These are phyloP conservation scores for Paragorgia papillata DNA, from an alignment of 92 coral and sea anemone genomes.

Conservation along the genomic window DNA sequence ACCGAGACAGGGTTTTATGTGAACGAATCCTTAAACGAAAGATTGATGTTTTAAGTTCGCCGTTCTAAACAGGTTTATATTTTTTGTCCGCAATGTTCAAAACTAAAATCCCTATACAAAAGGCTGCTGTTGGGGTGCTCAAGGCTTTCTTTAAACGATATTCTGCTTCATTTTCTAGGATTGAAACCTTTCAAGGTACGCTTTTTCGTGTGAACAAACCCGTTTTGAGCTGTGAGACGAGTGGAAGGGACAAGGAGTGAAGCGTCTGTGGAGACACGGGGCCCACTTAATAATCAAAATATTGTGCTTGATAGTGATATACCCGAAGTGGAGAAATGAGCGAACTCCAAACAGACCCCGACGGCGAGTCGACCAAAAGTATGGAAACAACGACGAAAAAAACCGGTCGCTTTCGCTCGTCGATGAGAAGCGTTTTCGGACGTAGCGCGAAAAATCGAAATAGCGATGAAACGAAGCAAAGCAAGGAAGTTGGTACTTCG, in stretches of 20 bases:
- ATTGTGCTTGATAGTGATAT: not conserved
- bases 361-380: constrained; percentile 18
- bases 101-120: not conserved
- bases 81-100: not conserved
- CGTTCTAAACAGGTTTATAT: not conserved
- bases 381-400: constrained; percentile 20
- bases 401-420: constrained; percentile 19
- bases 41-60: not conserved
- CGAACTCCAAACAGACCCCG: constrained; percentile 15
- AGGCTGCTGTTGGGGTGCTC: not conserved
- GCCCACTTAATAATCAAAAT: not conserved
- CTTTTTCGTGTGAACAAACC: not conserved
- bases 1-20: not conserved
- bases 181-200: not conserved
- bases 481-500: constrained; percentile 10
- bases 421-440: constrained; percentile 36
- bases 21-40: not conserved
- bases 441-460: constrained; percentile 23
- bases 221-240: not conserved
- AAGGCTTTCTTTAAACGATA: not conserved
- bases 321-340: constrained; percentile 17
- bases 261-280: not conserved
- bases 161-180: not conserved
- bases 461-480: constrained; percentile 1
- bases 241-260: not conserved